phyloP scores from a whole-genome alignment of 2,888 invertebrate species.

The Vesta saturnalis region DNA sequence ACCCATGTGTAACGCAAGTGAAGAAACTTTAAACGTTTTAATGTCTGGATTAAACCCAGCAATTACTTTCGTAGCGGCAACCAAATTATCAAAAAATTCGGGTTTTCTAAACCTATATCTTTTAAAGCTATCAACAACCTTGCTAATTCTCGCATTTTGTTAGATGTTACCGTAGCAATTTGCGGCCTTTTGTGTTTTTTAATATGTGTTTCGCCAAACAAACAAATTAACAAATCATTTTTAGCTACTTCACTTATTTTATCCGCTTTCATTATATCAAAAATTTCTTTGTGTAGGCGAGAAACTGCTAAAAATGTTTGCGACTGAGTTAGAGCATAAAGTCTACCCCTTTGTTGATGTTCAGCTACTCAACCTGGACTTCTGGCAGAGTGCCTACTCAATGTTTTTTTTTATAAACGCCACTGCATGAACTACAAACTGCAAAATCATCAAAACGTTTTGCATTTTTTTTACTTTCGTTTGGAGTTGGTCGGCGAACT shows the following conservation, averaged over 20 bases:
- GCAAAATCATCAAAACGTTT: slow-evolving; percentile 14
- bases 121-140: slow-evolving; percentile 7
- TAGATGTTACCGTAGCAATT: slow-evolving; percentile 14
- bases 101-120: slow-evolving; percentile 11
- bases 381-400: slow-evolving; percentile 6
- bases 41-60: slow-evolving; percentile 19
- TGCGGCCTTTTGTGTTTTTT: slow-evolving; percentile 14
- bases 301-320: slow-evolving; percentile 16
- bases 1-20: slow-evolving; percentile 17
- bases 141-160: slow-evolving; percentile 16
- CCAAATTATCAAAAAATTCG: slow-evolving; percentile 16
- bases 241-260: slow-evolving; percentile 20
- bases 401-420: slow-evolving; percentile 18
- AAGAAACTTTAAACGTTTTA: slow-evolving; percentile 14
- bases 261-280: slow-evolving; percentile 11
- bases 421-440: slow-evolving; percentile 7
- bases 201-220: slow-evolving; percentile 17
- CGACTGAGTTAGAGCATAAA: slow-evolving; percentile 15
- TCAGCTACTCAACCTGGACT: slow-evolving; percentile 3
- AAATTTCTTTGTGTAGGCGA: slow-evolving; percentile 14
- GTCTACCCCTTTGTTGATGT: slow-evolving; percentile 8
- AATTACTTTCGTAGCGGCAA: slow-evolving; percentile 20
- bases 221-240: slow-evolving; percentile 26
- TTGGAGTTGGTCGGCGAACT: slow-evolving; percentile 18
- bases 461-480: slow-evolving; percentile 14